Base-by-base conservation (phyloP, 2,113 vertebrate species). In the Malurus cyaneus region DNA sequence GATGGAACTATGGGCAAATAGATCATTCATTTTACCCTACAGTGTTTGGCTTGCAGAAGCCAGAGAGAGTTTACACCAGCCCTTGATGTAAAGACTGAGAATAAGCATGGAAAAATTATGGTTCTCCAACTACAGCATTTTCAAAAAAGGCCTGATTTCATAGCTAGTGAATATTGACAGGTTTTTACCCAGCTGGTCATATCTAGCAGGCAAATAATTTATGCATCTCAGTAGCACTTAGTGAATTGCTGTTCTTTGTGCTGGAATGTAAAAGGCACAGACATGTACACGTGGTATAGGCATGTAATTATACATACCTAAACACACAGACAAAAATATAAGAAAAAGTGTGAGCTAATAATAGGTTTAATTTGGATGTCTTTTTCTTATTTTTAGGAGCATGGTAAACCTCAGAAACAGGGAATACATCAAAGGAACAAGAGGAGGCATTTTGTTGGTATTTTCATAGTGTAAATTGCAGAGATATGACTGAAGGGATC, bases 181-280 rank as follows among this genome's bases (percentile, higher is more conserved):
- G 2, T 17, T 89, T 86, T 77, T 66, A 50, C 32, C 9, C 13
- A 28, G 39, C 41, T 34, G 3, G 8, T 84, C 12, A 9, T 66
- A 65, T 50, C n/a, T 77, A 54, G 39, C 41, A 70, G 56, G 16
- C 14, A 67, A 62, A 7, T 44, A 67, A 61, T 15, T 62, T 36
- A 60, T 0, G 0, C 16, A 56, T 2, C 25, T 57, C 41, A 28
- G 32, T 18, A 66, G 3, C 8, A 28, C n/a, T 61, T 80, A 39
- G 4, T 20, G 36, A 85, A 77, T 69, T 80, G 12, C 32, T 29
- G 3, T 41, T 78, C 19, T 60, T 71, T 79, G 16, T 89, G 6
- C 9, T 61, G 26, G 16, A n/a, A 26, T 14, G 29, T 42, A 46
- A 85, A 88, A 69, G 16, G 8, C 50, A 79, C 12, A 57, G 49